A percentile compares a stretch with the other conserved stretches of the same genome.
phyloP scores from a whole-genome alignment of 2,797 vertebrate genomes.

The Pristis pectinata region DNA sequence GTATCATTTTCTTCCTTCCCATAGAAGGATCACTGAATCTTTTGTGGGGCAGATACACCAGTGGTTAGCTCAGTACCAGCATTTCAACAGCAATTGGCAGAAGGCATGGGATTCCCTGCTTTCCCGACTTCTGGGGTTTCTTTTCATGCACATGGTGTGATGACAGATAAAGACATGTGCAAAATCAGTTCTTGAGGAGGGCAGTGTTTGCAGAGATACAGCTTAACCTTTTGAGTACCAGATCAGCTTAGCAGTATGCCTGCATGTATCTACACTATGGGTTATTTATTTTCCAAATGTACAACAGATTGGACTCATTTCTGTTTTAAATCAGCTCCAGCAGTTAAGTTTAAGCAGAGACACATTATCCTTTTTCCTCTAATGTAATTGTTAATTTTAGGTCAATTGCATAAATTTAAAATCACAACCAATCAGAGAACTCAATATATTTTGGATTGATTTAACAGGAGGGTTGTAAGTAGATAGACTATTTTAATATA shows the following conservation, averaged over 20 bases:
- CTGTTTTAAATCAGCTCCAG: slow-evolving; percentile 34
- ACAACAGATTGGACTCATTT: slow-evolving; percentile 22
- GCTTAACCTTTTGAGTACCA: slow-evolving; percentile 36
- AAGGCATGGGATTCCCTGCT: slow-evolving; percentile 36
- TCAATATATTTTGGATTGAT: slow-evolving; percentile 26
- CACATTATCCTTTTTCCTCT: slow-evolving; percentile 37
- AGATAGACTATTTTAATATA: slow-evolving; percentile 22
- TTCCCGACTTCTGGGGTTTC: slow-evolving; percentile 37
- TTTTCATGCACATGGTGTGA: slow-evolving; percentile 26
- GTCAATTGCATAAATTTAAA: slow-evolving; percentile 36
- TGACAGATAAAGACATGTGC: slow-evolving; percentile 39
- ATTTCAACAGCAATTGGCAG: slow-evolving; percentile 23
- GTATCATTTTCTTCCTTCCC: slow-evolving; percentile 34
- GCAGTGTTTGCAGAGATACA: background rate
- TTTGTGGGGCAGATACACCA: slow-evolving; percentile 35
- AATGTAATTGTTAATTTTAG: slow-evolving; percentile 34
- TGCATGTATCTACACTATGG: background rate
- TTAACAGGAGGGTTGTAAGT: slow-evolving; percentile 6
- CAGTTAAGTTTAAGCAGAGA: slow-evolving; percentile 6
- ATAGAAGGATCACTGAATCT: slow-evolving; percentile 15
- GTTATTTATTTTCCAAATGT: slow-evolving; percentile 29
- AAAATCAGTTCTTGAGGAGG: slow-evolving; percentile 30
- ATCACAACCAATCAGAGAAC: slow-evolving; percentile 33
- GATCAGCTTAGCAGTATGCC: slow-evolving; percentile 5
- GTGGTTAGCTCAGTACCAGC: slow-evolving; percentile 34